Evolutionary conservation across 1,140 invertebrate genomes (phyloP), one percentile per base, ranked within the genome.

Genomic region (Macrotrachela quadricornifera): DNA sequence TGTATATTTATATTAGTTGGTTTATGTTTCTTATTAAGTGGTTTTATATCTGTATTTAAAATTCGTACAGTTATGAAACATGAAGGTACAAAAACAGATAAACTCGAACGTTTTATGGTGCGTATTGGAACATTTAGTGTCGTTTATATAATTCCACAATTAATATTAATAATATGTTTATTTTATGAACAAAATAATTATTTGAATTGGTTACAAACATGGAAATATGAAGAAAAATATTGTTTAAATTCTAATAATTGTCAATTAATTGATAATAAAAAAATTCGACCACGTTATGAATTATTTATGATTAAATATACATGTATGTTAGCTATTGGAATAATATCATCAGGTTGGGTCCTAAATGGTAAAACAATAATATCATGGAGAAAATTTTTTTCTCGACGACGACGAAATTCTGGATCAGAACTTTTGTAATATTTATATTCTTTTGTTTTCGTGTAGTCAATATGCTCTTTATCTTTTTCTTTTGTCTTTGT

Each of bases 51-150:
- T 1, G 75, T 97, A 0, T 92, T 92, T 64, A 78, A 84, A 42
- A 94, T 95, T 59, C 79, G 90, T 50, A 90, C 85, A 6, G 83
- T 92, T 9, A 90, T 94, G 83, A 94, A 92, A 61, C 68, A 65
- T 54, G 67, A 70, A 65, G 85, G 69, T 43, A 87, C 71, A 79
- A 85, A 90, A 68, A 94, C 90, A 0, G 86, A 92, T 64, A 95
- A 95, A 71, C 71, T 96, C 44, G 90, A 95, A 67, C 92, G 94
- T 62, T 73, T 96, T 10, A 96, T 99, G 88, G 83, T 94, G 55
- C 77, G 90, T 48, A 96, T 97, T 60, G 88, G 88, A 9, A 81
- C 95, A 47, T 94, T 92, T 61, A 79, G 80, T 64, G 83, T 96
- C 0, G 73, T 97, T 1, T 97, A 97, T 67, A 91, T 86, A 13